Percentiles rank a stretch among this genome's conserved stretches.
Evolutionary conservation across 1,140 invertebrate genomes (phyloP).

Genomic region (Drosophila busckii): DNA sequence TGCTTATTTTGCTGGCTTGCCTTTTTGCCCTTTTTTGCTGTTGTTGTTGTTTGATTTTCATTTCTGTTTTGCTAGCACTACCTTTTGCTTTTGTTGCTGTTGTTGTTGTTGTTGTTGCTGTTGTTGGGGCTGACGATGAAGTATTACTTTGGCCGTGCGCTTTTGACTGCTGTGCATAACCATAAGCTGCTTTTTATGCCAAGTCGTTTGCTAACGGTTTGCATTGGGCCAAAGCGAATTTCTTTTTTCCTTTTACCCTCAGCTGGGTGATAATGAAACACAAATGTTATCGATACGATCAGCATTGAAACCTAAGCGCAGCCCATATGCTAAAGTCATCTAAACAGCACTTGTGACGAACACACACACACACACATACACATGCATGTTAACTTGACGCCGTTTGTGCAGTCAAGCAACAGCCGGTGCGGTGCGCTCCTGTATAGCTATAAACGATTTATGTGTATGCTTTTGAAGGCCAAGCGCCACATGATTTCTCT

Average conservation of each 20-base stretch:
- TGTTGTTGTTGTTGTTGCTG: constrained; percentile 31
- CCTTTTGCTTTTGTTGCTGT: constrained; percentile 51
- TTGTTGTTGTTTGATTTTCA: constrained; percentile 61
- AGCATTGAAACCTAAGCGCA: constrained; percentile 6
- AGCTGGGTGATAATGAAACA: background rate
- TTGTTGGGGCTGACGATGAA: constrained; percentile 24
- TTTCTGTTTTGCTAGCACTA: constrained; percentile 69
- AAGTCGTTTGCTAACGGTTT: constrained; percentile 7
- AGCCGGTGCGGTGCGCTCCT: constrained; percentile 29
- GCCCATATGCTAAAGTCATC: constrained; percentile 6
- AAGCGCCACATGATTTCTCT: constrained; percentile 59
- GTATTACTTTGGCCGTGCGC: constrained; percentile 39
- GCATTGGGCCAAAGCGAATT: background rate
- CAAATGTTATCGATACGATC: constrained; percentile 18
- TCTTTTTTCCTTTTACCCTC: constrained; percentile 3
- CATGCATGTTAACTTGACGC: constrained; percentile 14
- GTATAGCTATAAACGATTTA: constrained; percentile 74
- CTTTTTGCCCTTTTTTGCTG: constrained; percentile 19
- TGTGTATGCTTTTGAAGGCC: constrained; percentile 56
- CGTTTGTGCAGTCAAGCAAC: constrained; percentile 14
- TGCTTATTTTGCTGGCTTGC: constrained; percentile 16
- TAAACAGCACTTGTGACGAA: constrained; percentile 9
- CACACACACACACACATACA: constrained; percentile 1
- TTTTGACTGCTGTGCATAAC: constrained; percentile 45
- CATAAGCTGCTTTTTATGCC: constrained; percentile 47